These are phyloP conservation scores for Salarias fasciatus DNA, from an alignment of 2,797 vertebrate genomes.

Conservation along the genomic window DNA sequence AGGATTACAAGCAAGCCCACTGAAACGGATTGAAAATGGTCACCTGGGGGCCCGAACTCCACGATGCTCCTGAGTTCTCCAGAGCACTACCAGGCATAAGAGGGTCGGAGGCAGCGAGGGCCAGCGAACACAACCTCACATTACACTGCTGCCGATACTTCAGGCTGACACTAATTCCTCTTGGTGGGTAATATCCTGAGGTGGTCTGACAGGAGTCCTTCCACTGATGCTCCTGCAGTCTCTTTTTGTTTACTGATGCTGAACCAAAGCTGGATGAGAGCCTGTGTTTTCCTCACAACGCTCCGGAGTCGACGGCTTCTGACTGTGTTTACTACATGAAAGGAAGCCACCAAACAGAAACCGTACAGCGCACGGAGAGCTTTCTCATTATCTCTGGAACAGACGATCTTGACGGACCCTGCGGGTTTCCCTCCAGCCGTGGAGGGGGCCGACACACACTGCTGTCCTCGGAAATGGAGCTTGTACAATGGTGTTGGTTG, in stretches of 20 bases:
- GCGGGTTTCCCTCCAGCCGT: slow-evolving; percentile 37
- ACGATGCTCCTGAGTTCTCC: slow-evolving; percentile 24
- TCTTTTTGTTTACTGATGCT: too few relatives aligned
- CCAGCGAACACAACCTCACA: slow-evolving; percentile 18
- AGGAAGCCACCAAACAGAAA: slow-evolving; percentile 25
- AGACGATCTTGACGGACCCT: slow-evolving; percentile 37
- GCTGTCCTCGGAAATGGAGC: slow-evolving; percentile 49
- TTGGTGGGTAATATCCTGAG: neutral
- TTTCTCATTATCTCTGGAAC: slow-evolving; percentile 38
- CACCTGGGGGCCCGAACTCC: slow-evolving; percentile 14
- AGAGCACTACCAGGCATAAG: slow-evolving; percentile 18
- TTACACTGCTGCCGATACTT: slow-evolving; percentile 16
- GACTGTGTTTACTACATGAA: slow-evolving; percentile 24
- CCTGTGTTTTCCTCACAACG: neutral
- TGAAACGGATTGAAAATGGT: slow-evolving; percentile 18
- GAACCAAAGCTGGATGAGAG: neutral
- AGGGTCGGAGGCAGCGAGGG: slow-evolving; percentile 11
- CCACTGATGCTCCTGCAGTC: neutral
- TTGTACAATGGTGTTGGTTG: slow-evolving; percentile 38
- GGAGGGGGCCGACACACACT: slow-evolving; percentile 7
- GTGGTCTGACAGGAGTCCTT: slow-evolving; percentile 6
- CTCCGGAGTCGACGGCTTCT: slow-evolving; percentile 10
- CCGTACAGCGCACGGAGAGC: too few relatives aligned
- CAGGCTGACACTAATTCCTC: neutral
- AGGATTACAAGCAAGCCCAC: slow-evolving; percentile 27